Evolutionary conservation across 2,888 invertebrate species (phyloP).

Genomic region (Onchidella celtica): DNA sequence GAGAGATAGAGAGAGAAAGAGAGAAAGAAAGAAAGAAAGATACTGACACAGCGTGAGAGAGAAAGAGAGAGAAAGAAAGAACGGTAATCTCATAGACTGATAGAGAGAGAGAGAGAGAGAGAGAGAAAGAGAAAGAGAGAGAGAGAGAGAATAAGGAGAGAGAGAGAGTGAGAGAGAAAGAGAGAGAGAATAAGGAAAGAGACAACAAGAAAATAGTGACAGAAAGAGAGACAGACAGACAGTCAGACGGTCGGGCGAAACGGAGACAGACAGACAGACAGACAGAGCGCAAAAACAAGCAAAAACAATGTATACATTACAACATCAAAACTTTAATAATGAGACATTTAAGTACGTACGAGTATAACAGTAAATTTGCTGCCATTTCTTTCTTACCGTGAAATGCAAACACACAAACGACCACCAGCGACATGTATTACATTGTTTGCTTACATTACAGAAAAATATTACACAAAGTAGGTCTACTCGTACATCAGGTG

Average conservation of each 20-base stretch:
- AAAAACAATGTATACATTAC: background rate
- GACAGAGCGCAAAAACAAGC: background rate
- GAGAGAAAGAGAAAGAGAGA: slow-evolving; percentile 26
- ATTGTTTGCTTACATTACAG: no score
- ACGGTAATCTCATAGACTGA: background rate
- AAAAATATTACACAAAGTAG: no score
- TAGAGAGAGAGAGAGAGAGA: slow-evolving; percentile 29
- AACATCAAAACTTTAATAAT: no score
- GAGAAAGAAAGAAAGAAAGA: no score
- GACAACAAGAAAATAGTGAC: background rate
- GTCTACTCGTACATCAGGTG: no score
- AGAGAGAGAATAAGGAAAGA: slow-evolving; percentile 4
- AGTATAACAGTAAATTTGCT: no score
- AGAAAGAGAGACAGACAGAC: slow-evolving; percentile 22
- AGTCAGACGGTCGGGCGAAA: slow-evolving; percentile 29
- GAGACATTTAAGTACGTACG: no score
- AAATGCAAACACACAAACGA: no score
- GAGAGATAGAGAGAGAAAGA: no score
- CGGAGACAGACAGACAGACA: slow-evolving; percentile 28
- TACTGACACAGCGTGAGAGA: no score
- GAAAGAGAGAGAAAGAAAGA: slow-evolving; percentile 29
- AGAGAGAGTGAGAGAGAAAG: slow-evolving; percentile 20
- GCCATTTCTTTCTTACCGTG: no score
- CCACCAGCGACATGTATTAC: no score
- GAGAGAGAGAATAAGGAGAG: background rate